A percentile compares a stretch with the other conserved stretches of the same genome.
Conservation (phyloP, 2,888 invertebrate species). For the Bhutanitis thaidina region DNA sequence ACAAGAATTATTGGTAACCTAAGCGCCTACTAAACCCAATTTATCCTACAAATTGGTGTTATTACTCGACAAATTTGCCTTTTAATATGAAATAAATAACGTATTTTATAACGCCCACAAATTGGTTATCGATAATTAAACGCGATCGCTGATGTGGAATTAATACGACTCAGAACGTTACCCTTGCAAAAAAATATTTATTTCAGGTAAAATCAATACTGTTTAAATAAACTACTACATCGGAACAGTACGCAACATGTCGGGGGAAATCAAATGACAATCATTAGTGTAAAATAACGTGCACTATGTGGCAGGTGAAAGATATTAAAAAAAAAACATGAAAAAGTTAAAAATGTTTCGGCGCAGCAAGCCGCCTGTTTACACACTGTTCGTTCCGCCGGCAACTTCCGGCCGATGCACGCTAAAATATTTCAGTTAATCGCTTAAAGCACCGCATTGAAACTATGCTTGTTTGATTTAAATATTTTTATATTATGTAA, state of each 20-base stretch:
- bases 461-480: constrained; percentile 21
- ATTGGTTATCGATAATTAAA: constrained; percentile 5
- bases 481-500: constrained; percentile 6
- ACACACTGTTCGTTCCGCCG: constrained; percentile 43
- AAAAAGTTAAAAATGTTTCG: constrained; percentile 51
- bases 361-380: constrained; percentile 47
- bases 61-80: not conserved
- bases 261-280: constrained; percentile 17
- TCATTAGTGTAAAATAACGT: constrained; percentile 16
- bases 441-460: constrained; percentile 21
- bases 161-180: constrained; percentile 1
- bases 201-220: not conserved
- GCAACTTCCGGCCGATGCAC: constrained; percentile 50
- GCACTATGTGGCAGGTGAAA: constrained; percentile 14
- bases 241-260: not conserved
- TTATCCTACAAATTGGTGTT: no score
- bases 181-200: constrained; percentile 1
- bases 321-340: constrained; percentile 30
- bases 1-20: no score
- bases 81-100: not conserved
- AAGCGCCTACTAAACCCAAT: no score
- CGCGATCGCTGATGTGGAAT: not conserved
- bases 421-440: constrained; percentile 51
- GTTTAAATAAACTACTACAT: not conserved
- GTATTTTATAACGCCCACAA: not conserved